A percentile compares a stretch with the other conserved stretches of the same genome.
Evolutionary conservation across 2,113 vertebrate genomes (phyloP).

Genomic region (Clarias gariepinus): DNA sequence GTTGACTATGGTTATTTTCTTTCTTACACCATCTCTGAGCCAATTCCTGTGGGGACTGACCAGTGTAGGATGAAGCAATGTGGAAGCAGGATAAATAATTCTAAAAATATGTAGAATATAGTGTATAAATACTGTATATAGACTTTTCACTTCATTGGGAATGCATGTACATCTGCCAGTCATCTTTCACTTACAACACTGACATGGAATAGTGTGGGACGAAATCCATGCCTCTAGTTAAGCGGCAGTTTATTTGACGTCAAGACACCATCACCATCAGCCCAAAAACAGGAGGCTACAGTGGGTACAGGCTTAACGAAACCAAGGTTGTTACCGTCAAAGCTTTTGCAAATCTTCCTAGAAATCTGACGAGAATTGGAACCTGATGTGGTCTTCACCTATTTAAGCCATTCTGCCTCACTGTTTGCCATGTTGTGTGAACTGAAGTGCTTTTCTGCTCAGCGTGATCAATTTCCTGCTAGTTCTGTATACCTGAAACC

Average conservation of each 20-base stretch:
- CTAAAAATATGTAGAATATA: not conserved
- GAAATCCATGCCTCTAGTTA: not conserved
- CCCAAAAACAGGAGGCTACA: not conserved
- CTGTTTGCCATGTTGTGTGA: not conserved
- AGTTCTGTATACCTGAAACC: not conserved
- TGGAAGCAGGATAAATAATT: not conserved
- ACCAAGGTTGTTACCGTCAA: not conserved
- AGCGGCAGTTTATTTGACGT: not conserved
- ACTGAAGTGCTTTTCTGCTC: not conserved
- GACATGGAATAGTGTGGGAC: not conserved
- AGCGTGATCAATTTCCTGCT: not conserved
- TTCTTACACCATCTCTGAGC: slow-evolving; percentile 44
- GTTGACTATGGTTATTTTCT: slow-evolving; percentile 18
- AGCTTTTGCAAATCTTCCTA: not conserved
- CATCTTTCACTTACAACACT: not conserved
- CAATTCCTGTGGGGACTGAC: slow-evolving; percentile 13
- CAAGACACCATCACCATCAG: too few relatives aligned
- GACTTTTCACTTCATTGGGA: not conserved
- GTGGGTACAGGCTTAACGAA: not conserved
- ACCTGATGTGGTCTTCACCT: not conserved
- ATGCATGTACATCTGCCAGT: not conserved
- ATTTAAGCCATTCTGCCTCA: not conserved
- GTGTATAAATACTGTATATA: not conserved
- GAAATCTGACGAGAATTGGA: not conserved
- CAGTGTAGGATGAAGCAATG: slow-evolving; percentile 1